Evolutionary conservation across 2,113 vertebrate genomes (phyloP).

Genomic region (Abramis brama): DNA sequence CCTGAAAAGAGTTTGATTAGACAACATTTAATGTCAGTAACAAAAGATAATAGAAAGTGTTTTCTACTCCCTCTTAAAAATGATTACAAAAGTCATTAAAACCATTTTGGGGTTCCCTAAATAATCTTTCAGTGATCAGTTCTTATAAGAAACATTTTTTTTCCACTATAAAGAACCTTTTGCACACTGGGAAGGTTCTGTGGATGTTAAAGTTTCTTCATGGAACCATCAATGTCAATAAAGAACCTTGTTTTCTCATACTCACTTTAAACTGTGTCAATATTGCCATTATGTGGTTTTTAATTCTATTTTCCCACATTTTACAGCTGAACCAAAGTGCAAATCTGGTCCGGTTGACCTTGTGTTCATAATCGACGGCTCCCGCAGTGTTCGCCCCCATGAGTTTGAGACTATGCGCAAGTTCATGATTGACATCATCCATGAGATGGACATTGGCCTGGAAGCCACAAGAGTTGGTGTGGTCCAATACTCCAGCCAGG

Average conservation of each 20-base stretch:
- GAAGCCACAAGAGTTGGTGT: slow-evolving; percentile 88
- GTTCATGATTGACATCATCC: slow-evolving; percentile 92
- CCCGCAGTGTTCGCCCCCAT: slow-evolving; percentile 91
- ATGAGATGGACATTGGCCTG: slow-evolving; percentile 85
- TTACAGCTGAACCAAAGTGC: slow-evolving; percentile 79
- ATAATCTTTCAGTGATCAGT: neutral
- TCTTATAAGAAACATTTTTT: neutral
- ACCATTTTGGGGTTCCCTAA: neutral
- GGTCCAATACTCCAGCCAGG: slow-evolving; percentile 97
- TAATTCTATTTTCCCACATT: neutral
- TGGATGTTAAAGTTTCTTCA: neutral
- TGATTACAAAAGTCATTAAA: too few species aligned
- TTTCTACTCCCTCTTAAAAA: neutral
- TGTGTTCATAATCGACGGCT: slow-evolving; percentile 96
- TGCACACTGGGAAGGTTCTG: neutral
- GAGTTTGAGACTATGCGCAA: slow-evolving; percentile 96
- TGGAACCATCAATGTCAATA: neutral
- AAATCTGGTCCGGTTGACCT: slow-evolving; percentile 89
- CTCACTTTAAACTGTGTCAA: neutral
- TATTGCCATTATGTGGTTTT: neutral
- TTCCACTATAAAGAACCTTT: neutral
- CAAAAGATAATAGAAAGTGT: too few species aligned
- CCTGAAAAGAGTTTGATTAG: neutral
- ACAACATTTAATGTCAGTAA: neutral
- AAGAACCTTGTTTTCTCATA: neutral